A percentile compares a stretch with the other conserved stretches of the same genome.
Evolutionary conservation across 1,140 invertebrate species (phyloP).

Genomic region (Drosophila pachea): DNA sequence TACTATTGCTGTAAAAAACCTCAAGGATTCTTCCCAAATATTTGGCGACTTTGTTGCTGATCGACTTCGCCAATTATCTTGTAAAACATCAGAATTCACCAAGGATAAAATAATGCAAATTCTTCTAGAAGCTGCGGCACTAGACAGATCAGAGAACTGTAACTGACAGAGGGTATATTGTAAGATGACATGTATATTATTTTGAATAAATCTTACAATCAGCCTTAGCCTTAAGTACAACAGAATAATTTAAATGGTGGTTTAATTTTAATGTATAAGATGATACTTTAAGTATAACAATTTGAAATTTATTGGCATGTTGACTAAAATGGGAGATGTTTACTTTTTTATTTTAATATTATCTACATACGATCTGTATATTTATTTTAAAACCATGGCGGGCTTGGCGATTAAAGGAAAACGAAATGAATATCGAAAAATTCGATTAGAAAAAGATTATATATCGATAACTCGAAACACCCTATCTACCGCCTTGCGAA

Average conservation of each 20-base stretch:
- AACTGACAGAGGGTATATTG: slow-evolving; percentile 23
- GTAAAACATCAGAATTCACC: slow-evolving; percentile 48
- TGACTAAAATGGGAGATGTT: too few species aligned
- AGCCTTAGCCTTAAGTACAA: slow-evolving; percentile 49
- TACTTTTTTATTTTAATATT: too few species aligned
- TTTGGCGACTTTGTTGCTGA: slow-evolving; percentile 69
- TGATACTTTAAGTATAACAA: too few species aligned
- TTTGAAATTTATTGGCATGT: too few species aligned
- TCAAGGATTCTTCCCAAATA: slow-evolving; percentile 55
- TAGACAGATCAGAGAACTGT: slow-evolving; percentile 39
- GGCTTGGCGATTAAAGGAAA: background rate
- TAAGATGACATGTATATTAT: slow-evolving; percentile 15
- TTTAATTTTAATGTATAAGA: background rate
- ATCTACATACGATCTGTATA: too few species aligned
- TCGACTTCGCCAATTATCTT: slow-evolving; percentile 47
- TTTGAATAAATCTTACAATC: slow-evolving; percentile 40
- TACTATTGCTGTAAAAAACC: slow-evolving; percentile 36
- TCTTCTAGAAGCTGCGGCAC: slow-evolving; percentile 48
- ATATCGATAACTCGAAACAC: slow-evolving; percentile 20
- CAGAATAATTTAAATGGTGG: slow-evolving; percentile 5
- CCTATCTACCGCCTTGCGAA: slow-evolving; percentile 26
- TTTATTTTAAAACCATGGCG: background rate
- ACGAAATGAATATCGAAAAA: slow-evolving; percentile 10
- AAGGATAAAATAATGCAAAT: slow-evolving; percentile 66
- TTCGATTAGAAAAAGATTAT: background rate